Evolutionary conservation across 2,888 invertebrate species (phyloP), one percentile per base, ranked within the genome.

Genomic region (Homarus gammarus): DNA sequence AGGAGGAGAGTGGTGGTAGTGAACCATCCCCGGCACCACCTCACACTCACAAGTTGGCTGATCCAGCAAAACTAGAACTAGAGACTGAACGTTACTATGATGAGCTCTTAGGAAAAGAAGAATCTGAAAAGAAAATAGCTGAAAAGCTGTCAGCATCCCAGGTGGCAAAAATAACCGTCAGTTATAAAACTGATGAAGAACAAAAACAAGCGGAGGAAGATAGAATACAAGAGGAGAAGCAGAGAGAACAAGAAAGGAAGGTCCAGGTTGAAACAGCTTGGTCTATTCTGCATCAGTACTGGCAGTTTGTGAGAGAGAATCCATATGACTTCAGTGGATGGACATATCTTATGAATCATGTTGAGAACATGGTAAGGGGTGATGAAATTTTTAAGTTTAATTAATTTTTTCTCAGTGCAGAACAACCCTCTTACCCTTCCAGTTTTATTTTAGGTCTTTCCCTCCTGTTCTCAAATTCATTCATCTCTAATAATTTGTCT

Each of bases 261-360:
- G 88, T 82, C 12, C 90, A 92, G 64, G 88, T 92, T 36, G 91
- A 91, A 68, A 87, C 91, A 10, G 88, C 93, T 91, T 91, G 93
- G 93, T 81, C 92, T 91, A 8, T 93, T 18, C 92, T 93, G 72
- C 92, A 93, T 1, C 93, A 93, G 64, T 93, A 93, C 83, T 93
- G 93, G 93, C 92, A 93, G 36, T 93, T 93, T 92, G 93, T 93
- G 0, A 92, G 92, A 51, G 92, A 93, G 33, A 93, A 93, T 82
- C 93, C 93, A 0, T 92, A 93, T 75, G 93, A 93, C 87, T 93
- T 93, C 84, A 93, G 93, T 91, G 92, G 93, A 15, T 93, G 93
- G 93, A 92, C 93, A 1, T 93, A 93, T 86, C 91, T 93, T 1
- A 92, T 93, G 44, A 92, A 93, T 68, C 93, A 93, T 83, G 93